Conservation (phyloP, 2,888 invertebrate genomes). For the Torymus auratus region DNA sequence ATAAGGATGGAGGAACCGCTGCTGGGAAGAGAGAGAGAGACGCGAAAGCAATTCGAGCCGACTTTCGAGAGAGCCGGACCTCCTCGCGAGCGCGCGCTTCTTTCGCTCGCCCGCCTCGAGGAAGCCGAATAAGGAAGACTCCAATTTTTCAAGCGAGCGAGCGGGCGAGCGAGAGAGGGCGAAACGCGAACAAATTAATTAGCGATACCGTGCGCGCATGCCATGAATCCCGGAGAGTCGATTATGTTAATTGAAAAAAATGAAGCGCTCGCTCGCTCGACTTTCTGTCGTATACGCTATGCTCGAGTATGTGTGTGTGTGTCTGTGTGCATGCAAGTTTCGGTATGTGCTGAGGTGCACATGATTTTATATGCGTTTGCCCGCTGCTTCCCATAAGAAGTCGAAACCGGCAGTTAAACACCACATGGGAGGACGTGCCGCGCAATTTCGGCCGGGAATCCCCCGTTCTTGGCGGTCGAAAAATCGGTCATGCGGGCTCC, state of each 20-base stretch:
- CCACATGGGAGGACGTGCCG: background rate
- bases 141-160: slow-evolving; percentile 61
- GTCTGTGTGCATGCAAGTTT: no score
- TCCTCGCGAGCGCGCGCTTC: slow-evolving; percentile 8
- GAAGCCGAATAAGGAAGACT: slow-evolving; percentile 55
- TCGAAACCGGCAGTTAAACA: background rate
- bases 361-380: no score
- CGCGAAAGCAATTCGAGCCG: slow-evolving; percentile 36
- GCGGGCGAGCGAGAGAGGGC: background rate
- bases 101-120: slow-evolving; percentile 2
- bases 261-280: slow-evolving; percentile 30
- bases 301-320: no score
- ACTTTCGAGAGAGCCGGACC: slow-evolving; percentile 52
- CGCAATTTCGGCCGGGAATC: slow-evolving; percentile 9
- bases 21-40: background rate
- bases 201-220: slow-evolving; percentile 51
- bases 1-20: slow-evolving; percentile 33
- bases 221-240: slow-evolving; percentile 23
- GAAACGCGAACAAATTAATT: slow-evolving; percentile 62
- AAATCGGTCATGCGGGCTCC: slow-evolving; percentile 33
- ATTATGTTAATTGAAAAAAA: slow-evolving; percentile 60
- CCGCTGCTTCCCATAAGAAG: no score
- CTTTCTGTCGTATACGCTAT: slow-evolving; percentile 19
- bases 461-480: background rate
- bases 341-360: no score